Evolutionary conservation across 2,113 vertebrate species (phyloP).

Genomic region (Onychostruthus taczanowskii): DNA sequence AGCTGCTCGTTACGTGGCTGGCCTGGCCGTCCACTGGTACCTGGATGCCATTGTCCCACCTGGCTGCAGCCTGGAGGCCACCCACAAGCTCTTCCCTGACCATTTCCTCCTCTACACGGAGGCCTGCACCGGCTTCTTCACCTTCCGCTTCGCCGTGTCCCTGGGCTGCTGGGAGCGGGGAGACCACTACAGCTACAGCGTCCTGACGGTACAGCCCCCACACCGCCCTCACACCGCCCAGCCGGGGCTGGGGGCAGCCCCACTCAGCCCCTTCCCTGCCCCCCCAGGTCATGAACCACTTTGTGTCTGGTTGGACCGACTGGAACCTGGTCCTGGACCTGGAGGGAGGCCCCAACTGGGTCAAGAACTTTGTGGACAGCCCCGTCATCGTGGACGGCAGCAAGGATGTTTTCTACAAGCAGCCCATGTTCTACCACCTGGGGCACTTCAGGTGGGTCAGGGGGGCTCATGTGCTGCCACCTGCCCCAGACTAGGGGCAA

Average conservation of each 20-base stretch:
- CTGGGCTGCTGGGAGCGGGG: constrained; percentile 91
- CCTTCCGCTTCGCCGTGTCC: constrained; percentile 71
- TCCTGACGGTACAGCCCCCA: constrained; percentile 67
- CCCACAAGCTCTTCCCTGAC: constrained; percentile 84
- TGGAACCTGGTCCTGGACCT: constrained; percentile 91
- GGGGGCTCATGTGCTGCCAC: not conserved
- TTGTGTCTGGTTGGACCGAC: constrained; percentile 89
- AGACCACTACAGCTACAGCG: constrained; percentile 85
- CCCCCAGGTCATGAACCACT: constrained; percentile 86
- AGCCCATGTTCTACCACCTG: constrained; percentile 91
- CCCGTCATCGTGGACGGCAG: constrained; percentile 82
- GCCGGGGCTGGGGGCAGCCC: accelerated
- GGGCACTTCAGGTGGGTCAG: constrained; percentile 88
- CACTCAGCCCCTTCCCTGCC: not conserved
- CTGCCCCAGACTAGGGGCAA: accelerated
- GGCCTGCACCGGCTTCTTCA: constrained; percentile 82
- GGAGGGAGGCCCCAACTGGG: constrained; percentile 91
- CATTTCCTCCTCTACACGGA: constrained; percentile 90
- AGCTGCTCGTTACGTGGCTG: constrained; percentile 78
- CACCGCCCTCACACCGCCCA: accelerated
- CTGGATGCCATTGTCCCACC: constrained; percentile 76
- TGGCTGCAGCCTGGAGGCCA: constrained; percentile 75
- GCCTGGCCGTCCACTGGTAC: constrained; percentile 92
- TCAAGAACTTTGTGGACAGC: constrained; percentile 92
- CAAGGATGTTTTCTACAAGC: constrained; percentile 89